Evolutionary conservation across 2,888 invertebrate genomes (phyloP).

Genomic region (Calliphora vomitoria): DNA sequence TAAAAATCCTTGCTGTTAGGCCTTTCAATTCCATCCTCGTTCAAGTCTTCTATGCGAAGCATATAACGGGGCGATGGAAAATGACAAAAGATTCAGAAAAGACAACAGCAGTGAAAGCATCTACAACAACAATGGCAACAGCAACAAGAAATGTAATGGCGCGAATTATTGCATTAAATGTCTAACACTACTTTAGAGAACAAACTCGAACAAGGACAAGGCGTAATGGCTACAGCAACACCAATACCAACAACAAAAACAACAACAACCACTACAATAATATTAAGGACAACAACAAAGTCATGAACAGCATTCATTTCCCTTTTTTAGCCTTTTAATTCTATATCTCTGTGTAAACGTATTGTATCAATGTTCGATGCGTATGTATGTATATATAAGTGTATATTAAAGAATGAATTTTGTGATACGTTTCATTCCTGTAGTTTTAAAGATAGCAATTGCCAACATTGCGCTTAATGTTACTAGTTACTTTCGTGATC

Average conservation of each 20-base stretch:
- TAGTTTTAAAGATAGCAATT: too few species aligned
- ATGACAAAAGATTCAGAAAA: slow-evolving; percentile 50
- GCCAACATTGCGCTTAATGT: too few species aligned
- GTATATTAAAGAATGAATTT: too few species aligned
- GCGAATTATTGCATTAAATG: slow-evolving; percentile 74
- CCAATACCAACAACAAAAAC: slow-evolving; percentile 35
- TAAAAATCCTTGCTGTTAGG: slow-evolving; percentile 61
- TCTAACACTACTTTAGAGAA: slow-evolving; percentile 67
- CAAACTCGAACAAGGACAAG: slow-evolving; percentile 59
- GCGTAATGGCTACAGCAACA: slow-evolving; percentile 52
- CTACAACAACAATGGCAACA: slow-evolving; percentile 50
- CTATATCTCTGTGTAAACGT: slow-evolving; percentile 23
- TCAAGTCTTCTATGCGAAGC: slow-evolving; percentile 35
- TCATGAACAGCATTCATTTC: slow-evolving; percentile 56
- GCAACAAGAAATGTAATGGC: slow-evolving; percentile 71
- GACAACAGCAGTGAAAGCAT: slow-evolving; percentile 49
- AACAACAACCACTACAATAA: slow-evolving; percentile 44
- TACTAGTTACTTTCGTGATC: too few species aligned
- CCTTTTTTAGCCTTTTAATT: slow-evolving; percentile 38
- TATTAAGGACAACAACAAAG: slow-evolving; percentile 40
- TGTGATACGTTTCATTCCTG: too few species aligned
- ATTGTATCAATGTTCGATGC: background rate
- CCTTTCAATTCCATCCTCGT: slow-evolving; percentile 34
- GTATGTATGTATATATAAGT: background rate
- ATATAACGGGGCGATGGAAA: slow-evolving; percentile 50